These are phyloP conservation scores for Cyrtorhinus lividipennis DNA, from an alignment of 1,140 invertebrate species.

Conservation along the genomic window DNA sequence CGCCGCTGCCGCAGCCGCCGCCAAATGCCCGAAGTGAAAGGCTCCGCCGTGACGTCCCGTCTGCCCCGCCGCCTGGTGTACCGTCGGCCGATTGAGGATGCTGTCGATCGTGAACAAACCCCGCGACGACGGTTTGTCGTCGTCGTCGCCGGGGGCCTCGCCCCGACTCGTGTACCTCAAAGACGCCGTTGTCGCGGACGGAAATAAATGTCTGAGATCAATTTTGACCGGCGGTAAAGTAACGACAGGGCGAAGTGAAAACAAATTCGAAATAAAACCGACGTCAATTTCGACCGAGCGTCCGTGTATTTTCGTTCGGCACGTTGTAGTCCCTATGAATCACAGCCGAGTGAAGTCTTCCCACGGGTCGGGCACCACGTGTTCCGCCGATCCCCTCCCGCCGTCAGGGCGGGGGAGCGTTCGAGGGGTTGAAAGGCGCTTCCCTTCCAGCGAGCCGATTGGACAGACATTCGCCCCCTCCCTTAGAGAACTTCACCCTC, in stretches of 20 bases:
- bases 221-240: too few relatives aligned
- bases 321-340: too few relatives aligned
- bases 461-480: background rate
- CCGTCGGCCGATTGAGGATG: conserved; percentile 46
- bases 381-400: background rate
- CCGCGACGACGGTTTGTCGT: conserved; percentile 3
- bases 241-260: too few relatives aligned
- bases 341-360: background rate
- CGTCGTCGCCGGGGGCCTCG: conserved; percentile 10
- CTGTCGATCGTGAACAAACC: conserved; percentile 58
- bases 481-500: background rate
- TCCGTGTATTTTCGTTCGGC: too few relatives aligned
- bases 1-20: conserved; percentile 37
- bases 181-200: background rate
- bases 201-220: background rate
- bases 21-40: conserved; percentile 36
- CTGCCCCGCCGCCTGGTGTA: conserved; percentile 30
- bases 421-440: background rate
- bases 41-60: conserved; percentile 38
- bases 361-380: background rate
- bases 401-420: background rate
- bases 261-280: too few relatives aligned
- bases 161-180: background rate
- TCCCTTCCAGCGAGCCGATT: background rate
- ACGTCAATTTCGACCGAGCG: too few relatives aligned